Conservation (phyloP, 2,888 invertebrate species). For the Pyrocoelia pectoralis region DNA sequence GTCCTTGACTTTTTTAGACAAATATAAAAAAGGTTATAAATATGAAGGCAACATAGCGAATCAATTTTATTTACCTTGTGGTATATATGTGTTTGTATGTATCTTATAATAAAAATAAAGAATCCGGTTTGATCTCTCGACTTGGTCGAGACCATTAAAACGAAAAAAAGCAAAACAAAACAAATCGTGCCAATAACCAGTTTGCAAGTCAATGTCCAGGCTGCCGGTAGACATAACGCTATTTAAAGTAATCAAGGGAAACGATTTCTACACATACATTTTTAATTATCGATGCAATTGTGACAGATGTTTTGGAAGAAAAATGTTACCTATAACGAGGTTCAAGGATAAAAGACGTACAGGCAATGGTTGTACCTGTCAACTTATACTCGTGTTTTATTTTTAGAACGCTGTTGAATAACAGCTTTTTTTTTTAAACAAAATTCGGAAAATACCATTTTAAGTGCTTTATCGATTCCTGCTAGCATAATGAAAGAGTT, state of each 20-base stretch:
- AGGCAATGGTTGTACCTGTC: too few relatives aligned
- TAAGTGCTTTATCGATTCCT: too few relatives aligned
- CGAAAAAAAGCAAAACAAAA: not conserved
- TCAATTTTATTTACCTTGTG: not conserved
- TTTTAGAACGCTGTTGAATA: too few relatives aligned
- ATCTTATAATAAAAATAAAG: not conserved
- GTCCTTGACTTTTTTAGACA: not conserved
- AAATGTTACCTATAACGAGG: too few relatives aligned
- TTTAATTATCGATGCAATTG: not conserved
- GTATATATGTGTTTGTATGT: not conserved
- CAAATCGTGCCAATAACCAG: not conserved
- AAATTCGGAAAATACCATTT: too few relatives aligned
- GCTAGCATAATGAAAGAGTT: too few relatives aligned
- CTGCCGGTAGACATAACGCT: not conserved
- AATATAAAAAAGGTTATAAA: not conserved
- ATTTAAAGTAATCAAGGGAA: not conserved
- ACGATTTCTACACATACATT: not conserved
- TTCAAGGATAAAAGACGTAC: too few relatives aligned
- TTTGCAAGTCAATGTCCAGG: not conserved
- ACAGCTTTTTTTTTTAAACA: too few relatives aligned
- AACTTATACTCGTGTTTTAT: too few relatives aligned
- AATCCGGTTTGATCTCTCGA: constrained; percentile 1
- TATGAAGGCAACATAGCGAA: not conserved
- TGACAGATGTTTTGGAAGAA: not conserved
- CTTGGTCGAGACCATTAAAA: not conserved